Evolutionary conservation across 2,888 invertebrate species (phyloP), one percentile per base, ranked within the genome.

Genomic region (Pegoplata infirma): DNA sequence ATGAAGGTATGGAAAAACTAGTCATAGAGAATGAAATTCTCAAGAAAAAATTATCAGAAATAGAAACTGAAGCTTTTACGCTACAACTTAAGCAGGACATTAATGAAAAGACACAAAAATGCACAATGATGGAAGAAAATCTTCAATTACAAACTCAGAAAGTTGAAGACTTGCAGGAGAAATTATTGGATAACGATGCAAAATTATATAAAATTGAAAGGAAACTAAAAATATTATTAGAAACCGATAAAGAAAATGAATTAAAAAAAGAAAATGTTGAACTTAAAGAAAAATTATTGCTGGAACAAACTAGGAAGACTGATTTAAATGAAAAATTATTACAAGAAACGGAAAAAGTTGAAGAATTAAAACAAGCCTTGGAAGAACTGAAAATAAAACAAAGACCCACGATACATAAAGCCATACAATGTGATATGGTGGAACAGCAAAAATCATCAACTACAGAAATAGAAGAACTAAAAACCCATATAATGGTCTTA

Each of bases 121-220:
- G 21, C 59, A 21, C 12, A 8, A 5, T 10, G 14, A 17, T 69
- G 3, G 19, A 75, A 44, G 17, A 63, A 19, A 16, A 55, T 14
- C 21, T 71, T n/a, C n/a, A 44, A 3, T 44, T 71, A 5, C 46
- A 64, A 5, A 36, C 56, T 28, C 7, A 6, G 59, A 63, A 72
- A 23, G 25, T 56, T 6, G n/a, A 32, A 21, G 12, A 10, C n/a
- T 10, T 80, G 3, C 69, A 63, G 40, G 12, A 28, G 16, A 36
- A 25, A 17, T 44, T 80, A n/a, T 25, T 80, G 10, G 19, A 36
- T 47, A 67, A 63, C 46, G 72, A 78, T 19, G 28, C 56, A 12
- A 61, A 76, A 28, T 76, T 80, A 10, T 80, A 76, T 32, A 80
- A 80, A 64, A 17, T 71, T 7, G 63, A 71, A 58, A 74, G 28